Evolutionary conservation across 2,888 invertebrate genomes (phyloP), one percentile per base, ranked within the genome.

Genomic region (Graphium colonna): DNA sequence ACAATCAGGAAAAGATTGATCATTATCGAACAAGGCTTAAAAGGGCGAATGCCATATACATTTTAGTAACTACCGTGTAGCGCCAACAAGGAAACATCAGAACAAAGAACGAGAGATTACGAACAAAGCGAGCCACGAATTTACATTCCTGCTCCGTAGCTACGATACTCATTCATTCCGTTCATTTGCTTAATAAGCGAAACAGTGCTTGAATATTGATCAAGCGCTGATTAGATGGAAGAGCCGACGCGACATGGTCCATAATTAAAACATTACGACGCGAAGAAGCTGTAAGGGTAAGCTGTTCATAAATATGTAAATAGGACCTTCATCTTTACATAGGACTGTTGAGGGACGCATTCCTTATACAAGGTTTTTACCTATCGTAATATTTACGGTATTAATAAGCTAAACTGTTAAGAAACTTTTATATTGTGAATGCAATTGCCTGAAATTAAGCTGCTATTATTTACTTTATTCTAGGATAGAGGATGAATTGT

Each of bases 141-240:
- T 56, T 21, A 15, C 48, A 57, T 54, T 57, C 54, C 38, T 28
- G 9, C 9, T 17, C n/a, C 45, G 48, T 54, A 16, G 40, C 26
- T 33, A 21, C 46, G 40, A 18, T 21, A 5, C 21, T 21, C 44
- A 53, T 51, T 57, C 50, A 41, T 47, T 41, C 47, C 16, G 46
- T 47, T 36, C 47, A 47, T 47, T 48, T 38, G 33, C 43, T 43
- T 43, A 36, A 33, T 48, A 43, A 28, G 31, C 48, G 18, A 38
- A 48, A 48, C 48, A 53, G 48, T 26, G 43, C 42, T 44, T 39
- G 48, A 38, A 48, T 53, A 43, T 38, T 48, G 47, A 43, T 3
- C 43, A 45, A 5, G 12, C 17, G 7, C 28, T 41, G 28, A 48
- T 53, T 42, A 52, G 46, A 18, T 51, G 15, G 41, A 5, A 15